Percentiles rank a stretch among this genome's conserved stretches.
These are phyloP conservation scores for Cuniculus paca DNA, from an alignment of 2,797 vertebrate genomes.

Conservation along the genomic window DNA sequence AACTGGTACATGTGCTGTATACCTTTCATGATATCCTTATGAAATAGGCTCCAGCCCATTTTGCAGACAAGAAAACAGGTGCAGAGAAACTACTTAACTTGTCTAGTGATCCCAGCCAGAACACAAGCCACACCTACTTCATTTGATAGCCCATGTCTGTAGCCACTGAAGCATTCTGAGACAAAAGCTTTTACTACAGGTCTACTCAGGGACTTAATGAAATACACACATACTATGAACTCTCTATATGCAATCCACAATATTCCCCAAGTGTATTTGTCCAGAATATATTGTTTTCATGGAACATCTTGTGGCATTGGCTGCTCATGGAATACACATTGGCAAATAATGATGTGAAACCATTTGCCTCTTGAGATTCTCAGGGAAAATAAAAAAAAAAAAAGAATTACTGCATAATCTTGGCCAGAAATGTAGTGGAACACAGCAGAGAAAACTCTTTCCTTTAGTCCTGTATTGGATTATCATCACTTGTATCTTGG, in stretches of 20 bases:
- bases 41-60: background rate
- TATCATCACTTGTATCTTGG: constrained; percentile 62
- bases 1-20: background rate
- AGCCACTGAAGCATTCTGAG: background rate
- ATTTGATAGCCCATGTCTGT: background rate
- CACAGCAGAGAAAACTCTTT: constrained; percentile 37
- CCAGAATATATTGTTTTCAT: background rate
- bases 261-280: background rate
- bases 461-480: constrained; percentile 33
- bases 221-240: background rate
- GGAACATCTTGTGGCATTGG: background rate
- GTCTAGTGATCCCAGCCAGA: background rate
- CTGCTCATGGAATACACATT: background rate
- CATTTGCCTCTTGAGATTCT: background rate
- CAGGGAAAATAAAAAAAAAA: background rate
- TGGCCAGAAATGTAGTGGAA: constrained; percentile 51
- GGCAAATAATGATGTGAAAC: constrained; percentile 11
- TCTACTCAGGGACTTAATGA: background rate
- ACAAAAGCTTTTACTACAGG: background rate
- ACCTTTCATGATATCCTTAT: background rate
- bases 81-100: background rate
- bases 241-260: background rate
- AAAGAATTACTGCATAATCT: background rate
- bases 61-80: background rate
- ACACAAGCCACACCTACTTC: background rate